Conservation (phyloP, 2,797 vertebrate genomes). For the Hippoglossus hippoglossus region DNA sequence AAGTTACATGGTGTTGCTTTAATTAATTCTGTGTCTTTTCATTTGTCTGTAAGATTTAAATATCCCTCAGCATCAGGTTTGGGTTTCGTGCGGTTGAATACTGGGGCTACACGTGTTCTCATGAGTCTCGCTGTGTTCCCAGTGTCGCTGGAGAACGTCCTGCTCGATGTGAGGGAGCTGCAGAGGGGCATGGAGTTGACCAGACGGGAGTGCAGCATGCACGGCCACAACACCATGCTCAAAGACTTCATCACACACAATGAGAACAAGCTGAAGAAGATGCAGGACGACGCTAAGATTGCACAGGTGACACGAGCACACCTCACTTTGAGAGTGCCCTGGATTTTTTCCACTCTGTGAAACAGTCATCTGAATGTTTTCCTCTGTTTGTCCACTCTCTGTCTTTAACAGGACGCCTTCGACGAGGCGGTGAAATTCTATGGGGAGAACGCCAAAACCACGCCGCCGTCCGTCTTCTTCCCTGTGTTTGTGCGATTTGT, state of each 20-base stretch:
- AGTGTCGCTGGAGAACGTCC: conserved; percentile 98
- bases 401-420: conserved; percentile 90
- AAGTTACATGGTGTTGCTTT: too few species aligned
- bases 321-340: background rate
- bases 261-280: conserved; percentile 94
- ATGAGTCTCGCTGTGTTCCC: conserved; percentile 1
- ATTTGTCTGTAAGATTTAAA: too few species aligned
- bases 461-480: conserved; percentile 96
- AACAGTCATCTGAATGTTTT: too few species aligned
- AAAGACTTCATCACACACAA: conserved; percentile 94
- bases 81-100: too few species aligned
- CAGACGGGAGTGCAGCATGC: conserved; percentile 95
- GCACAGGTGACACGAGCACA: conserved; percentile 85
- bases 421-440: conserved; percentile 97
- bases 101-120: too few species aligned
- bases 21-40: too few species aligned
- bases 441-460: conserved; percentile 96
- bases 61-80: too few species aligned
- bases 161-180: conserved; percentile 96
- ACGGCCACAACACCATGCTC: conserved; percentile 95
- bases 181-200: conserved; percentile 97
- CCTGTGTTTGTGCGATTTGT: conserved; percentile 98
- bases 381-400: background rate
- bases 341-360: too few species aligned
- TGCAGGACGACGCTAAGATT: conserved; percentile 96